These are phyloP conservation scores for Crotalus horridus DNA, from an alignment of 2,113 vertebrate genomes.

Conservation along the genomic window DNA sequence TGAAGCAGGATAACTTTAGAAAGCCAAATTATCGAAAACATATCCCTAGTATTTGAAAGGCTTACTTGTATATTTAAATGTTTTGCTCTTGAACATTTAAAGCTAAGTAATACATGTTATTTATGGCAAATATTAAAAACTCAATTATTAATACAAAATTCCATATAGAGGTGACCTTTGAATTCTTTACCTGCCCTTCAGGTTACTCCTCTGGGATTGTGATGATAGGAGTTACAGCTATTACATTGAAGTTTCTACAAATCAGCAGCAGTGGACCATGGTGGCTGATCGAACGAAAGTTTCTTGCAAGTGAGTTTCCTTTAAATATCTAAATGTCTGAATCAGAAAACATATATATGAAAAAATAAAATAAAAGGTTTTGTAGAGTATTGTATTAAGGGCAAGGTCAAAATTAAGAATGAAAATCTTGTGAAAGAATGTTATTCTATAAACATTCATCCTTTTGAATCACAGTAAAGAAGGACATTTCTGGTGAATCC, in stretches of 20 bases:
- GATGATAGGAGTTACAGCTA: slow-evolving; percentile 97
- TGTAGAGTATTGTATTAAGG: not conserved
- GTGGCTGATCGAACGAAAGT: slow-evolving; percentile 89
- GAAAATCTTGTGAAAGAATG: not conserved
- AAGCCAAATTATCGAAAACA: not conserved
- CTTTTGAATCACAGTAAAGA: slow-evolving; percentile 35
- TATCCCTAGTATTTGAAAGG: not conserved
- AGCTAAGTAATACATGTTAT: not conserved
- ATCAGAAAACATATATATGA: not conserved
- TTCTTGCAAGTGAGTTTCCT: slow-evolving; percentile 84
- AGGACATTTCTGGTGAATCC: slow-evolving; percentile 4
- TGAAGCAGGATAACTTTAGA: not conserved
- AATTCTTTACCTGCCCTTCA: slow-evolving; percentile 49
- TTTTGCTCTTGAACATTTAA: not conserved
- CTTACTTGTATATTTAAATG: not conserved
- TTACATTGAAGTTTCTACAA: slow-evolving; percentile 90
- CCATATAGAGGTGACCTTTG: not conserved
- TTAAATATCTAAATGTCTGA: not conserved
- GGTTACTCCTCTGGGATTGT: slow-evolving; percentile 96
- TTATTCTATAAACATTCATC: not conserved
- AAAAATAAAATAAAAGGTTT: not conserved
- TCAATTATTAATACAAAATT: not conserved
- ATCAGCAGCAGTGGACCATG: slow-evolving; percentile 95
- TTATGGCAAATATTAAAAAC: not conserved
- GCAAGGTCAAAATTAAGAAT: not conserved